Evolutionary conservation across 2,888 invertebrate species (phyloP).

Genomic region (Sphaerophoria taeniata): DNA sequence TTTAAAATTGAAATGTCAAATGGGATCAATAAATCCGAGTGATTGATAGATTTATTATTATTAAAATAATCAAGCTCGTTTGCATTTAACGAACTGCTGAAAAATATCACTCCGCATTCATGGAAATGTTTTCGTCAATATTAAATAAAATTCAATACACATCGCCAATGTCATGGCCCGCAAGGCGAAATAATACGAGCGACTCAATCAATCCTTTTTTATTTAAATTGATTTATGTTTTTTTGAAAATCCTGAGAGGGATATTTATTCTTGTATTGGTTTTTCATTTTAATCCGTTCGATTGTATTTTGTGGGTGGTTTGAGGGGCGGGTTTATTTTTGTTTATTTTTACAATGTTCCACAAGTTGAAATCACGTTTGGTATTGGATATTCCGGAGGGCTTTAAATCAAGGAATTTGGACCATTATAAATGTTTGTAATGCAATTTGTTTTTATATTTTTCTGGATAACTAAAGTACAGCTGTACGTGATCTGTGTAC

Average conservation of each 20-base stretch:
- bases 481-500: too few relatives aligned
- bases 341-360: not conserved
- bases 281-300: not conserved
- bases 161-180: not conserved
- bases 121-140: not conserved
- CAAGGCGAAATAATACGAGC: not conserved
- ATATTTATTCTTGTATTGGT: not conserved
- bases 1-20: too few relatives aligned
- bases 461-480: too few relatives aligned
- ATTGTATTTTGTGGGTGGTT: not conserved
- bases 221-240: not conserved
- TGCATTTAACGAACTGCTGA: too few relatives aligned
- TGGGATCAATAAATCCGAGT: too few relatives aligned
- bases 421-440: too few relatives aligned
- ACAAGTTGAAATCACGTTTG: conserved; percentile 14
- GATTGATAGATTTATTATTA: too few relatives aligned
- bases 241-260: not conserved
- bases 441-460: too few relatives aligned
- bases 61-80: too few relatives aligned
- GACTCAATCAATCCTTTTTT: not conserved
- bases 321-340: not conserved
- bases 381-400: not conserved
- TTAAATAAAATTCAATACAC: not conserved
- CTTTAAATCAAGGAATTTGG: not conserved
- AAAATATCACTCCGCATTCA: not conserved